Base-by-base conservation (phyloP, 2,888 invertebrate genomes). In the Xylocampa areola region DNA sequence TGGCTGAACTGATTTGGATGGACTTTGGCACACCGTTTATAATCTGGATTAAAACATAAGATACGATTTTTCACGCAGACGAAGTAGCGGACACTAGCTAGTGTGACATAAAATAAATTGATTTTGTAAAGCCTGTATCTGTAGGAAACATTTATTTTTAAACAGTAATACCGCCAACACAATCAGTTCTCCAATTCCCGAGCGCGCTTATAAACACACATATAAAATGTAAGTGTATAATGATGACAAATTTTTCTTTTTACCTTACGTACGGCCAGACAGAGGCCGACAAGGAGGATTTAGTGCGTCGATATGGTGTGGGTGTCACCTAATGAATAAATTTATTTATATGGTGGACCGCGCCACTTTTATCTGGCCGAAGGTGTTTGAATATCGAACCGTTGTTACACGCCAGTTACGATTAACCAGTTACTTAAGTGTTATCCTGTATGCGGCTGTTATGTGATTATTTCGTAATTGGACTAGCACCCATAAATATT, bases 291-390 rank as follows among this genome's bases (percentile, higher is more conserved):
- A 83, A 82, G 82, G 84, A 89, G 91, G 91, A 93, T 94, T 94
- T 94, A 94, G 88, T 90, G 87, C 82, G 85, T 81, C 85, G 92
- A 93, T 92, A 91, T 68, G 79, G 88, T 88, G 93, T 93, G 91
- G 94, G 93, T 92, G 94, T 93, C 88, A 85, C 88, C 90, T 93
- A 94, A 93, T 94, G 93, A 94, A 93, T 92, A 92, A 91, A 92
- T 91, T 92, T 93, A 92, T 92, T 93, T 92, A 87, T 87, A 86
- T 86, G 86, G 86, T 86, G 86, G 77, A 80, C 58, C 73, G 68
- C 72, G 84, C 80, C 77, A 82, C 90, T 89, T 91, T 91, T 89
- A 89, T 90, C 91, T 87, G 81, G 78, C 80, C 86, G 86, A 85
- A 81, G 81, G 74, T 83, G 79, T 77, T 77, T 63, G 66, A 69